Conservation (phyloP, 1,140 invertebrate genomes). For the Papilio aristodemus region DNA sequence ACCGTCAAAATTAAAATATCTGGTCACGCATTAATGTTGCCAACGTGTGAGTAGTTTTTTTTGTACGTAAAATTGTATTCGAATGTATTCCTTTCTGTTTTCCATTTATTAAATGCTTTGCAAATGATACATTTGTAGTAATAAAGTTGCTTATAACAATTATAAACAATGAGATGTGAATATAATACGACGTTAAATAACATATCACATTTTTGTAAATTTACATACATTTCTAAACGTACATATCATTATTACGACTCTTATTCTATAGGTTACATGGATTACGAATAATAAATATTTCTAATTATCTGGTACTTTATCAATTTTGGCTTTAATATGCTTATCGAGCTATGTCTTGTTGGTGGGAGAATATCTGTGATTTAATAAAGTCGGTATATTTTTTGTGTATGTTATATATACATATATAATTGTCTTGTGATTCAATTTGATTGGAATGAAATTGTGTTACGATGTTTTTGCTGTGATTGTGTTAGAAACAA, state of each 20-base stretch:
- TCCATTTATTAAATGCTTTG: neutral
- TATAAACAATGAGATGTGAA: neutral
- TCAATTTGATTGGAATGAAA: conserved; percentile 35
- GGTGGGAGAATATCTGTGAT: conserved; percentile 29
- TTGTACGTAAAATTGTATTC: neutral
- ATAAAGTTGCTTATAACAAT: neutral
- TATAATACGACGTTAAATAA: neutral
- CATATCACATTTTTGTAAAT: neutral
- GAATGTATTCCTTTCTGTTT: neutral
- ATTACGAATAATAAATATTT: conserved; percentile 12
- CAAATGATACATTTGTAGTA: no score
- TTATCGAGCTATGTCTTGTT: conserved; percentile 6
- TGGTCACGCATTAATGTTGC: no score
- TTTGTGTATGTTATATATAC: conserved; percentile 19
- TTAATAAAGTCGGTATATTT: conserved; percentile 31
- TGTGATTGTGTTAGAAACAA: conserved; percentile 29
- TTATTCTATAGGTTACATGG: conserved; percentile 8
- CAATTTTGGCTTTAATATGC: conserved; percentile 11
- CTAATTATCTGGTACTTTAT: conserved; percentile 10
- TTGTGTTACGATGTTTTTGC: conserved; percentile 19
- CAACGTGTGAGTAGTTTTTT: no score
- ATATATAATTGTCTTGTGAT: conserved; percentile 7
- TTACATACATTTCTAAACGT: conserved; percentile 7
- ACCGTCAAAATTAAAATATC: neutral
- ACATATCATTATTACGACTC: conserved; percentile 16